These are phyloP conservation scores for Castor canadensis DNA, from an alignment of 2,113 vertebrate species.

Conservation along the genomic window DNA sequence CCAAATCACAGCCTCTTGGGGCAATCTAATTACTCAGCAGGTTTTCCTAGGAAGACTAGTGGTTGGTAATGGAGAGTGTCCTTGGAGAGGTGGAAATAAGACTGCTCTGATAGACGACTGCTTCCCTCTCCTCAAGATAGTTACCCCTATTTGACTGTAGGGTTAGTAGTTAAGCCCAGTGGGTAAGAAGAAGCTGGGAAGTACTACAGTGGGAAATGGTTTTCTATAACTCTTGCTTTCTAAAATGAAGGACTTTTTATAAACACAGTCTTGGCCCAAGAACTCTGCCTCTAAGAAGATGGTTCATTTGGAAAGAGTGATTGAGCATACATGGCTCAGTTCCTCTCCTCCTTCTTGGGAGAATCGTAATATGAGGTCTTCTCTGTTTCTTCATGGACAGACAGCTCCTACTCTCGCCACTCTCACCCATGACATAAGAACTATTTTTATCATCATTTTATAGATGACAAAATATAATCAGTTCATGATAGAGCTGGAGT, in stretches of 20 bases:
- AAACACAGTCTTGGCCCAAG: neutral
- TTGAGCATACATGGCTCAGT: neutral
- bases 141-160: neutral
- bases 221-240: neutral
- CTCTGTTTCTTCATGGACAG: neutral
- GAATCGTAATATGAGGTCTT: neutral
- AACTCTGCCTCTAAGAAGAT: neutral
- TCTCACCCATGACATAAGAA: neutral
- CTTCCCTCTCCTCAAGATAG: neutral
- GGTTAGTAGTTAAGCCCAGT: neutral
- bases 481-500: neutral
- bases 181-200: neutral
- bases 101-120: neutral
- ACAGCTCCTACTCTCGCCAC: fast-evolving
- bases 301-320: neutral
- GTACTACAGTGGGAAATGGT: neutral
- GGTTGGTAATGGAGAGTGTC: neutral
- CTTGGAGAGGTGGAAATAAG: too few species aligned
- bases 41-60: neutral
- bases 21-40: neutral
- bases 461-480: too few species aligned
- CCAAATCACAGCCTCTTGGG: neutral
- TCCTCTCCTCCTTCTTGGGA: neutral
- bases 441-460: neutral
- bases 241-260: neutral